Evolutionary conservation across 2,888 invertebrate genomes (phyloP).

Genomic region (Callimorpha dominula): DNA sequence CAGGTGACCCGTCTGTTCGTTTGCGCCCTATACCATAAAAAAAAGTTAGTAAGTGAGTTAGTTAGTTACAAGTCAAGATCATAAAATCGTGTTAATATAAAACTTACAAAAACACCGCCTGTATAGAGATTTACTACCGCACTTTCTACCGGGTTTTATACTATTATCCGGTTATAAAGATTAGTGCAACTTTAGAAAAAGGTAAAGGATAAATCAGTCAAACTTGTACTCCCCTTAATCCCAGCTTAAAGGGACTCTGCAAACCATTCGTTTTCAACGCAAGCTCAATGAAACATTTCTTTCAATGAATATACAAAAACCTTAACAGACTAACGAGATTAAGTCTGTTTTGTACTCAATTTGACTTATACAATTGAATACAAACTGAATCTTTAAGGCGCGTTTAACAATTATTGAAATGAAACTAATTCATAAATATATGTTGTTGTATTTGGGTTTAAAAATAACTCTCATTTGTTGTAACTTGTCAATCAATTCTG

Average conservation of each 20-base stretch:
- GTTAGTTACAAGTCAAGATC: too few species aligned
- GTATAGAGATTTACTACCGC: constrained; percentile 15
- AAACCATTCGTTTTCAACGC: constrained; percentile 47
- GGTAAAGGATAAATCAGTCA: constrained; percentile 54
- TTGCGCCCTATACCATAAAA: too few species aligned
- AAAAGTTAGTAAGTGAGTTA: too few species aligned
- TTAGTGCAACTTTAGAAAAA: constrained; percentile 50
- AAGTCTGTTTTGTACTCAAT: not conserved
- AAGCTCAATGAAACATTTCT: constrained; percentile 36
- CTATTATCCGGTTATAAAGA: constrained; percentile 38
- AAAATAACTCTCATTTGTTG: too few species aligned
- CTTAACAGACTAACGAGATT: constrained; percentile 8
- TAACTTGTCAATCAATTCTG: too few species aligned
- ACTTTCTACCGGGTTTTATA: constrained; percentile 12
- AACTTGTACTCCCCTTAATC: constrained; percentile 48
- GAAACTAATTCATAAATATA: too few species aligned
- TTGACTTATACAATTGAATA: not conserved
- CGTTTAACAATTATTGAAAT: too few species aligned
- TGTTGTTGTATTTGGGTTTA: too few species aligned
- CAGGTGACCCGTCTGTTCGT: too few species aligned
- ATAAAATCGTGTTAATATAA: not conserved
- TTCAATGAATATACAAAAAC: not conserved
- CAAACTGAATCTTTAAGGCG: not conserved
- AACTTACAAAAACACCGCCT: not conserved
- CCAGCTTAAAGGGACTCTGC: constrained; percentile 46